Base-by-base conservation (phyloP, 2,797 vertebrate species). In the Enteromius thamalakanensis region DNA sequence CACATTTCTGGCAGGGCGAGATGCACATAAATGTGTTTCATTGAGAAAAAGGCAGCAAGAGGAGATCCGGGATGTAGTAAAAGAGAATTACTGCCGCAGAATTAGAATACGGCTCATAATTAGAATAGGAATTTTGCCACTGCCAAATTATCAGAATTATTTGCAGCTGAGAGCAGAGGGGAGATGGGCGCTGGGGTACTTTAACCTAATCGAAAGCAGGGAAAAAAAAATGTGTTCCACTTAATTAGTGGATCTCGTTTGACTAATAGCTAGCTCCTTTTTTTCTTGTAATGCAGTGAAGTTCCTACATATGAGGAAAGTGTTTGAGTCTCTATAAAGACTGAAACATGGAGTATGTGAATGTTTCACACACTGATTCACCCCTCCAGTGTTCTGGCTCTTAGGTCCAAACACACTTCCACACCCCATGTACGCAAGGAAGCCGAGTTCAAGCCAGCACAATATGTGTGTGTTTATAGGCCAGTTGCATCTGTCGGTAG, bases 391-490 rank as follows among this genome's bases (percentile, higher is more conserved):
- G 64, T 69, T 86, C 89, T 87, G 81, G 49, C 37, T 58, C 72
- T 90, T 86, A 84, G 85, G 84, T 87, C 88, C 81, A 74, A 83
- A 47, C 34, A 17, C 29, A 42, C 37, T 45, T 60, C 76, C 47
- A 65, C 74, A 65, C 74, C 76, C 34, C 71, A 82, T 76, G 88
- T 88, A 88, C 86, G 87, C 87, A 89, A 92, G 91, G 91, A 92
- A 92, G 92, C 90, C 53, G 84, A 91, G 79, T 93, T 92, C 91
- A 91, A 81, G 86, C 88, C 89, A 75, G 85, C 89, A 89, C 91
- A 94, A 94, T 92, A 94, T 94, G 91, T 95, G 92, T 91, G 78
- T 65, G 82, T 95, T 95, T 94, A 95, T 93, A 87, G 93, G 91
- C 89, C 45, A 84, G 88, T 89, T 90, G 89, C 91, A 88, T 90